Conservation (phyloP, 1,140 invertebrate species). For the Drosophila punjabiensis region DNA sequence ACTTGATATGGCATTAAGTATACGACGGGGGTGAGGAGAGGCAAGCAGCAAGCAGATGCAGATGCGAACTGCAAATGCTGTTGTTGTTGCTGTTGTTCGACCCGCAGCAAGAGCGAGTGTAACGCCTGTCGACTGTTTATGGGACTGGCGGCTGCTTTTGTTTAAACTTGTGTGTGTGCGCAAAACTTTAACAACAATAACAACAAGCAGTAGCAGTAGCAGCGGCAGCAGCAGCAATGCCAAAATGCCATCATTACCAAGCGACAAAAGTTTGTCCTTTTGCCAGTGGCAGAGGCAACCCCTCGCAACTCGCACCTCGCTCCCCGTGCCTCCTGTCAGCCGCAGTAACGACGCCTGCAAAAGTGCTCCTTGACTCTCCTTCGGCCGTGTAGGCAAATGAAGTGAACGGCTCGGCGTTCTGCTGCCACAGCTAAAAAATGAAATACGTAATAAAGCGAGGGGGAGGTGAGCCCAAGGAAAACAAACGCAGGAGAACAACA, state of each 20-base stretch:
- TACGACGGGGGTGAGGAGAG: slow-evolving; percentile 24
- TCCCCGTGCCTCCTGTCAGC: slow-evolving; percentile 38
- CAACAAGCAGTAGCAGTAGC: slow-evolving; percentile 13
- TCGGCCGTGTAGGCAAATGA: slow-evolving; percentile 78
- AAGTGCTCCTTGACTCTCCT: slow-evolving; percentile 60
- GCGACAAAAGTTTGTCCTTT: slow-evolving; percentile 82
- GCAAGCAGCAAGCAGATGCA: slow-evolving; percentile 12
- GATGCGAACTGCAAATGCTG: slow-evolving; percentile 40
- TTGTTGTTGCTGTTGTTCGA: slow-evolving; percentile 62
- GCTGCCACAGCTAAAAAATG: slow-evolving; percentile 53
- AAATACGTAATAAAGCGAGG: slow-evolving; percentile 57
- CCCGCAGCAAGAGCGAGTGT: slow-evolving; percentile 56
- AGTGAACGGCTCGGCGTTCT: slow-evolving; percentile 62
- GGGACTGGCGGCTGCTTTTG: slow-evolving; percentile 82
- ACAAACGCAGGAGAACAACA: slow-evolving; percentile 42
- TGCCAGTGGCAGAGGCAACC: slow-evolving; percentile 16
- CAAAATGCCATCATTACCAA: slow-evolving; percentile 83
- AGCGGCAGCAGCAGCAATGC: slow-evolving; percentile 50
- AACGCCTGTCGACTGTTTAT: slow-evolving; percentile 80
- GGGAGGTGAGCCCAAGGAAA: background rate
- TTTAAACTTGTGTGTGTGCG: slow-evolving; percentile 79
- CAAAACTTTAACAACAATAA: slow-evolving; percentile 77
- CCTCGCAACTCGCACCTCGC: background rate
- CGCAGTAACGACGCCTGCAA: slow-evolving; percentile 56
- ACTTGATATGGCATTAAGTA: slow-evolving; percentile 63